Base-by-base conservation (phyloP, 2,113 vertebrate genomes). In the Phodopus roborovskii region DNA sequence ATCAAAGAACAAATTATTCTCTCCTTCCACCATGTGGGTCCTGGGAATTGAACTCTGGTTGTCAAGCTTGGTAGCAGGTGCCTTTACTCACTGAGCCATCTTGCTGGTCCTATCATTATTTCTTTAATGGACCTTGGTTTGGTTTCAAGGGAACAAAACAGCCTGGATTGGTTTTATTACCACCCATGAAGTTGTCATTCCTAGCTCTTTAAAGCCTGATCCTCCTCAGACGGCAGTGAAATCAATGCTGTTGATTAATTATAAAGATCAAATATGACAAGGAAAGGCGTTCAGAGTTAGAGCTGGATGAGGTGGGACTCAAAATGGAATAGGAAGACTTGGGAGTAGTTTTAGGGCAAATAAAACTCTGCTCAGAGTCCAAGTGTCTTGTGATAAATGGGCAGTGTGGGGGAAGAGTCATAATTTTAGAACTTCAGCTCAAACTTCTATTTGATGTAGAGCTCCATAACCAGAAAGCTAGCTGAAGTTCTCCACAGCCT, bases 141-240 rank as follows among this genome's bases (percentile, higher is more conserved):
- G 26, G 48, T 91, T 83, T 95, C 66, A 94, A 82, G 66, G 53
- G 73, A 94, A 87, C 66, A n/a, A n/a, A 50, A 86, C 62, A 68
- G 84, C 17, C 3, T 60, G 22, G 2, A 78, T 95, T 78, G 81
- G 66, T 33, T 88, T 85, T 89, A 58, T 88, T 93, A 45, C 71
- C 71, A 83, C 45, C 56, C 74, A 64, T 84, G 33, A 90, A 50
- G 13, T 36, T 84, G 68, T 53, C 66, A 24, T 88, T 64, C 53
- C 58, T 89, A 91, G 60, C 33, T 78, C 85, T 92, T 95, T 70
- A 92, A 94, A 95, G 70, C 8, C 33, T 3, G 1, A 70, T 82
- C 33, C 71, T 94, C n/a, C 20, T 87, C 71, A 45, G 0, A 39
- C 78, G n/a, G 20, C 42, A 86, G 19, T 77, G 39, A 68, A 53